These are phyloP conservation scores for Amphiduros pacificus DNA, from an alignment of 2,888 invertebrate genomes.

Conservation along the genomic window DNA sequence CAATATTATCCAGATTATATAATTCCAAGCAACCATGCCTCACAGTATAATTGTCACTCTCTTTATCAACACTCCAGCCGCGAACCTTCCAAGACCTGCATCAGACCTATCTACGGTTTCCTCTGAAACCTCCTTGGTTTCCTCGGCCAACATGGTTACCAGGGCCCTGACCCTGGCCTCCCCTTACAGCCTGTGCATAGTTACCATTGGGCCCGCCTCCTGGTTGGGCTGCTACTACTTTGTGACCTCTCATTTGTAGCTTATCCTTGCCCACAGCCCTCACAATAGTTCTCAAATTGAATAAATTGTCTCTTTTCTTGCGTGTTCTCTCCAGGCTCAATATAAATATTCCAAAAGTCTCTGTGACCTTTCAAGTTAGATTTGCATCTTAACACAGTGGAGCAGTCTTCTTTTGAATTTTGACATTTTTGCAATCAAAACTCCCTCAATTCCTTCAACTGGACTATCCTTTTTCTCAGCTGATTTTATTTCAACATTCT, in stretches of 20 bases:
- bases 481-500: background rate
- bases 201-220: too few species aligned
- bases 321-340: background rate
- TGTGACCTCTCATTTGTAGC: background rate
- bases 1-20: background rate
- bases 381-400: background rate
- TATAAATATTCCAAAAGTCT: background rate
- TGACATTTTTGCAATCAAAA: background rate
- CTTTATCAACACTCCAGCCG: background rate
- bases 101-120: background rate
- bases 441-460: background rate
- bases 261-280: background rate
- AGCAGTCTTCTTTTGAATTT: background rate
- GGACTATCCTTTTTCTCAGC: background rate
- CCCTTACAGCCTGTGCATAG: too few species aligned
- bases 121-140: background rate
- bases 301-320: background rate
- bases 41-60: background rate
- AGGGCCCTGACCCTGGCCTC: too few species aligned
- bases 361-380: background rate
- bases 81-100: background rate
- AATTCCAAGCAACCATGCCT: background rate
- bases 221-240: too few species aligned
- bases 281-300: background rate
- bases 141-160: too few species aligned